Evolutionary conservation across 2,113 vertebrate genomes (phyloP).

Genomic region (Gallinago media): DNA sequence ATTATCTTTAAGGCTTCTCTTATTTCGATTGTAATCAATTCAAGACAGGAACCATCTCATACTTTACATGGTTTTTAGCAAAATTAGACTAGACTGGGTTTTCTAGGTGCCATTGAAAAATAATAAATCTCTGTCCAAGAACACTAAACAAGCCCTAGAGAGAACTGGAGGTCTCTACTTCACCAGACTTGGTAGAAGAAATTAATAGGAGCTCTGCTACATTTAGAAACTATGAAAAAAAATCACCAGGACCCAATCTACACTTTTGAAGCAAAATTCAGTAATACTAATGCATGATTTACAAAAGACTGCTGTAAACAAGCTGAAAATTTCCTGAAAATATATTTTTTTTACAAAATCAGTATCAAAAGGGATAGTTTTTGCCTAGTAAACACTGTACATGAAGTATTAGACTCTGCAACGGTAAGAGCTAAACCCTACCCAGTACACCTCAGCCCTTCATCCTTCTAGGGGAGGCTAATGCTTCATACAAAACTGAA

Average conservation of each 20-base stretch:
- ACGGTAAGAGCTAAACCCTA: background rate
- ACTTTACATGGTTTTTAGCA: background rate
- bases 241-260: background rate
- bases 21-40: background rate
- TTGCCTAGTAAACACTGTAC: background rate
- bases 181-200: background rate
- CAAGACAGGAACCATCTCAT: background rate
- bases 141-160: background rate
- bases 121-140: background rate
- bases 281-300: background rate
- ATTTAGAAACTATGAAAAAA: background rate
- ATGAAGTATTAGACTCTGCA: background rate
- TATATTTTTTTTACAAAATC: background rate
- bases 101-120: background rate
- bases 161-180: background rate
- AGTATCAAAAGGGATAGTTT: background rate
- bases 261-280: background rate
- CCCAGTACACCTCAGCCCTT: background rate
- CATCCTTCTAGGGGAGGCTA: background rate
- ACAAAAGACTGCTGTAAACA: background rate
- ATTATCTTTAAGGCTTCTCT: background rate
- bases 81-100: background rate
- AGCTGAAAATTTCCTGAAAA: background rate
- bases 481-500: background rate
- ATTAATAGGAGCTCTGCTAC: background rate